Evolutionary conservation across 53 echinoderm and acorn worm genomes (phyloP).

Genomic region (Stichopus horrens): DNA sequence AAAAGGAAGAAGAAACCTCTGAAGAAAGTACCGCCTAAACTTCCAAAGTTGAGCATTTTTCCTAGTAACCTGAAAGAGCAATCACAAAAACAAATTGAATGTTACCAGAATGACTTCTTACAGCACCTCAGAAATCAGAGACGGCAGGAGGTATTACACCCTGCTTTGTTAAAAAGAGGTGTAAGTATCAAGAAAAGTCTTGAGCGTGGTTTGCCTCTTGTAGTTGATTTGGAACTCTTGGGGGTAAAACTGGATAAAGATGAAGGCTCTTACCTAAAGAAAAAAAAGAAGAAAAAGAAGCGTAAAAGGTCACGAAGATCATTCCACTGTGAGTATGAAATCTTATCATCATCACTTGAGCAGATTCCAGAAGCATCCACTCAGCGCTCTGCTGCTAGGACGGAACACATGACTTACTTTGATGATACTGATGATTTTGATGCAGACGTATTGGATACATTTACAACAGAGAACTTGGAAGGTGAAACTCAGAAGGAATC

Average conservation of each 20-base stretch:
- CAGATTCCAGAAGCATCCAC: not conserved
- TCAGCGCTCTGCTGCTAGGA: not conserved
- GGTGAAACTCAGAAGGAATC: not conserved
- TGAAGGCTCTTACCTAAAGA: not conserved
- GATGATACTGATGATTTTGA: slow-evolving; percentile 10
- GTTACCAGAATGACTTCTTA: slow-evolving; percentile 47
- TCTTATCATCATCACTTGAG: not conserved
- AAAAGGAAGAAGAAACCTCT: slow-evolving; percentile 46
- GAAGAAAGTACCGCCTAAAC: slow-evolving; percentile 40
- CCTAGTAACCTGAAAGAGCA: slow-evolving; percentile 19
- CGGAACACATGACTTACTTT: slow-evolving; percentile 5
- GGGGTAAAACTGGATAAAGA: slow-evolving; percentile 1
- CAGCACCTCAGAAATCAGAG: slow-evolving; percentile 42
- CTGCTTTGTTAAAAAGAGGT: slow-evolving; percentile 55
- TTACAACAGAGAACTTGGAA: not conserved
- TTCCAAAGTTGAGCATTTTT: slow-evolving; percentile 14
- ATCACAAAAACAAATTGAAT: slow-evolving; percentile 47
- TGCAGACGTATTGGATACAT: not conserved
- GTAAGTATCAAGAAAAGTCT: slow-evolving; percentile 47
- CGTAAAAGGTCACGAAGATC: not conserved
- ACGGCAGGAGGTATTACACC: slow-evolving; percentile 61
- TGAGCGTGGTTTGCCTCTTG: slow-evolving; percentile 20
- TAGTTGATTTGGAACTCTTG: slow-evolving; percentile 20
- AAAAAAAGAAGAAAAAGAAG: not conserved
- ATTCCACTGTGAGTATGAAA: not conserved